phyloP scores from a whole-genome alignment of 53 echinoderm and acorn worm genomes.

The Actinopyga echinites region DNA sequence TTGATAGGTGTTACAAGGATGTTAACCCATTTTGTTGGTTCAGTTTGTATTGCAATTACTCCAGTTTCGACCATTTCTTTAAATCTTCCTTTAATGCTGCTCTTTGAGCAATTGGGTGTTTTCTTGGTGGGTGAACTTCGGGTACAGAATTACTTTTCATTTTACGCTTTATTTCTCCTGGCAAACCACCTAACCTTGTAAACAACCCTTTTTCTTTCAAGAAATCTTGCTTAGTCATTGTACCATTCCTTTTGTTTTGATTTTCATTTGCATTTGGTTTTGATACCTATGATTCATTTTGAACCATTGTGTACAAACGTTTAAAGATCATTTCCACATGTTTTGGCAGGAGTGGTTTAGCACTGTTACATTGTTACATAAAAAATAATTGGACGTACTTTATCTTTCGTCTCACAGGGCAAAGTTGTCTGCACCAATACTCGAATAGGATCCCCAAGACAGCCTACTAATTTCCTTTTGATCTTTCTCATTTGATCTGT shows the following conservation, averaged over 20 bases:
- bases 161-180: slow-evolving; percentile 26
- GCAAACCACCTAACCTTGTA: slow-evolving; percentile 28
- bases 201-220: not conserved
- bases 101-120: slow-evolving; percentile 25
- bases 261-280: not conserved
- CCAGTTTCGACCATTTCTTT: not conserved
- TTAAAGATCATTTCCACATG: slow-evolving; percentile 6
- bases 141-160: slow-evolving; percentile 6
- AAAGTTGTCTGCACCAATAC: not conserved
- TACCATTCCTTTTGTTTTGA: no score
- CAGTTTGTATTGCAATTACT: no score
- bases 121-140: slow-evolving; percentile 16
- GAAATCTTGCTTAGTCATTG: not conserved
- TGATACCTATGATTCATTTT: not conserved
- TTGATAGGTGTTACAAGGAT: not conserved
- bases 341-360: not conserved
- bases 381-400: not conserved
- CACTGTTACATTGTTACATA: not conserved
- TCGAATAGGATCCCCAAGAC: not conserved
- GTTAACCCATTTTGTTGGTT: no score
- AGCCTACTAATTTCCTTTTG: slow-evolving; percentile 9
- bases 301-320: not conserved
- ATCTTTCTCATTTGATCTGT: slow-evolving; percentile 4
- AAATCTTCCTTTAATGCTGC: slow-evolving; percentile 15
- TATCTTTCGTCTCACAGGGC: not conserved